Base-by-base conservation (phyloP, 2,113 vertebrate species). In the Bucco capensis region DNA sequence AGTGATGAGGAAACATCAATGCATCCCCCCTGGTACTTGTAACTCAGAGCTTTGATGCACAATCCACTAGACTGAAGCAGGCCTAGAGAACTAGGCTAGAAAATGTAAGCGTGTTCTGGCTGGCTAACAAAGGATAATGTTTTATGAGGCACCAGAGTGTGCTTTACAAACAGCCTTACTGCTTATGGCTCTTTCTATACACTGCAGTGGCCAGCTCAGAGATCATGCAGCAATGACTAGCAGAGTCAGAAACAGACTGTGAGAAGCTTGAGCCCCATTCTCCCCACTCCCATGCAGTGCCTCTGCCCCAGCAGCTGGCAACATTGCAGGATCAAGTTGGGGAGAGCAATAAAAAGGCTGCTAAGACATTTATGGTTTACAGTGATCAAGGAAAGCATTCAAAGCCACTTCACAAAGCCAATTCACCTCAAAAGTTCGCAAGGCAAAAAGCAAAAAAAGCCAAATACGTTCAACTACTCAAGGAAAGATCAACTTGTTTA, bases 401-500 rank as follows among this genome's bases (percentile, higher is more conserved):
- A 90, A 73, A 95, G 53, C 33, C 73, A 79, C 58, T 57, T 92
- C 56, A 82, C 27, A 72, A 73, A 78, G 51, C 18, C 72, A 92
- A 54, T 56, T 86, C 24, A 9, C 67, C 64, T 92, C 75, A 38
- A 6, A 86, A 92, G 76, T 86, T 58, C 84, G 75, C 89, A 93
- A 93, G 65, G 76, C 66, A 76, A 60, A 84, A 90, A 73, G 67
- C 33, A 87, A 77, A 91, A 75, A 83, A 67, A 86, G 66, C 19
- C 49, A 79, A 91, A 67, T 11, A 88, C 2, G 1, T 84, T 71
- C 70, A 96, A 25, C 40, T n/a, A 61, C 76, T 92, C 76, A 31
- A 37, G 31, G 31, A 76, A 92, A 88, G 72, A 88, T 46, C 81
- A 70, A 80, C 81, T 96, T 94, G 58, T 91, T 96, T 90, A 76